Percentiles rank a stretch among this genome's conserved stretches.
These are phyloP conservation scores for Littorina saxatilis DNA, from an alignment of 1,140 invertebrate species.

Conservation along the genomic window DNA sequence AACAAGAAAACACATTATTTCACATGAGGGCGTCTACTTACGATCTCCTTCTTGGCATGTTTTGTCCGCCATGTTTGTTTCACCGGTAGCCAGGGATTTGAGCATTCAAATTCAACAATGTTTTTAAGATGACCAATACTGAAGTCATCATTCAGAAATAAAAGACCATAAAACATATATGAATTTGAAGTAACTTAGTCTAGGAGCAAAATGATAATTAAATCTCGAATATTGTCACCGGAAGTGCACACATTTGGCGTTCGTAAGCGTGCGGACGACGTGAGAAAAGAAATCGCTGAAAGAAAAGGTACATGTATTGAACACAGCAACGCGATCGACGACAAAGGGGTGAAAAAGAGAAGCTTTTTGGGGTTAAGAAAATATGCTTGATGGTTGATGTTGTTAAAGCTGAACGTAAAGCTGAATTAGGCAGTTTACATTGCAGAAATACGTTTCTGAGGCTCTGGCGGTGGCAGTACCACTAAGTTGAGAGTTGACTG, in stretches of 20 bases:
- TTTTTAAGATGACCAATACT: background rate
- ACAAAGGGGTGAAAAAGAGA: no score
- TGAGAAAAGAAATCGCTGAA: background rate
- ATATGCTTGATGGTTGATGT: no score
- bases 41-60: slow-evolving; percentile 19
- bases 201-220: background rate
- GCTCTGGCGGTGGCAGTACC: no score
- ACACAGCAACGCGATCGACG: no score
- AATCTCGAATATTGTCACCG: slow-evolving; percentile 15
- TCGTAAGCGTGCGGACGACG: background rate
- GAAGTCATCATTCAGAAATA: background rate
- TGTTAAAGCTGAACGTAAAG: no score
- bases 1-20: no score
- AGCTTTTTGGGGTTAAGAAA: no score
- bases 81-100: slow-evolving; percentile 41
- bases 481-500: no score
- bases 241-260: slow-evolving; percentile 30
- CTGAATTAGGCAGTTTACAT: no score
- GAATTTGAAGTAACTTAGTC: background rate
- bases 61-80: slow-evolving; percentile 41
- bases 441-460: no score
- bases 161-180: background rate
- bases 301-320: no score
- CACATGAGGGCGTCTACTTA: background rate
- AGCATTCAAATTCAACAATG: slow-evolving; percentile 2